Conservation (phyloP, 2,113 vertebrate species). For the Alouatta palliata region DNA sequence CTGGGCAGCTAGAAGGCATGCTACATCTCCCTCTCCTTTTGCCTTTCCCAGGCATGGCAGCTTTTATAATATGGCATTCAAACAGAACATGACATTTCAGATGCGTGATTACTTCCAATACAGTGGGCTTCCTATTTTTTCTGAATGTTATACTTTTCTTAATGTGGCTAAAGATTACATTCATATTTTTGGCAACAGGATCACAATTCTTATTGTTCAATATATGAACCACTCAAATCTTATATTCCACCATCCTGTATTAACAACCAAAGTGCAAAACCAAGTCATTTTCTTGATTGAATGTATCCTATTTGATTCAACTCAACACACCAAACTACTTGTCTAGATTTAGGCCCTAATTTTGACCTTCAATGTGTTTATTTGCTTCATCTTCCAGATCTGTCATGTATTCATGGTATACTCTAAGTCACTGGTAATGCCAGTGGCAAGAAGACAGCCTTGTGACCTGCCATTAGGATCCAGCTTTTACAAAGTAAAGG, state of each 20-base stretch:
- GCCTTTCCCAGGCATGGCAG: background rate
- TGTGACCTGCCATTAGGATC: background rate
- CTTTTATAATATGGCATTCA: background rate
- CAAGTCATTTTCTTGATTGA: background rate
- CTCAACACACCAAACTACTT: background rate
- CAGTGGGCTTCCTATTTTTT: background rate
- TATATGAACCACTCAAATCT: background rate
- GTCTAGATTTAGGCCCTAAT: background rate
- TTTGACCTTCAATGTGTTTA: background rate
- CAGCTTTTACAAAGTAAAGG: background rate
- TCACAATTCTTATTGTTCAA: background rate
- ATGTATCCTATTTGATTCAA: background rate
- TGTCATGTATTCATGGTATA: background rate
- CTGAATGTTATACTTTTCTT: background rate
- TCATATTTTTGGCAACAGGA: background rate
- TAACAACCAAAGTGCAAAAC: slow-evolving; percentile 3
- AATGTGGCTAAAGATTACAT: background rate
- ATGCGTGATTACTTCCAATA: background rate
- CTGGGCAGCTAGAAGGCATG: background rate
- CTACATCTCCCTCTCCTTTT: background rate
- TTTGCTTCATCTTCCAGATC: background rate
- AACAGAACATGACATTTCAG: background rate
- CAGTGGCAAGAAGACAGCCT: background rate
- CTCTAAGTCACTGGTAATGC: background rate
- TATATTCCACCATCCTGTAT: background rate